These are phyloP conservation scores for Apomyelois bistriatella DNA, from an alignment of 2,888 invertebrate species.

Conservation along the genomic window DNA sequence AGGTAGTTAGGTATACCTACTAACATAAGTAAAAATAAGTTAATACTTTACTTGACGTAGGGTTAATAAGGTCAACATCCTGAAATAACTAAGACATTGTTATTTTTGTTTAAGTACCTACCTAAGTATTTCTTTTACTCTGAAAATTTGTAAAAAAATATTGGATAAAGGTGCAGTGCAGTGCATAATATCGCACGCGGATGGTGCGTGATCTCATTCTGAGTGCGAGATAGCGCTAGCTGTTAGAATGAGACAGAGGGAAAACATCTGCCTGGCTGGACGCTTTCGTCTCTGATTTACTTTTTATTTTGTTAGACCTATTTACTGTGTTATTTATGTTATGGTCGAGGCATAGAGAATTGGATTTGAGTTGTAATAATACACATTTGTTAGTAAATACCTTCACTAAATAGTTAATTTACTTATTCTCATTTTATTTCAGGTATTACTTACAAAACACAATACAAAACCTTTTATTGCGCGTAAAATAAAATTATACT, in stretches of 20 bases:
- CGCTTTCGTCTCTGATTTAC: slow-evolving; percentile 17
- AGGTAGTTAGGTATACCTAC: background rate
- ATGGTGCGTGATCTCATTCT: slow-evolving; percentile 34
- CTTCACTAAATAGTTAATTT: too few species aligned
- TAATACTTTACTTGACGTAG: background rate
- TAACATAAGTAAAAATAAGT: background rate
- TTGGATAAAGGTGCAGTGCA: slow-evolving; percentile 12
- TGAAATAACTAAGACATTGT: background rate
- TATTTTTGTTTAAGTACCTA: too few species aligned
- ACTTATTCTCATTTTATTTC: too few species aligned
- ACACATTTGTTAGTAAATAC: too few species aligned
- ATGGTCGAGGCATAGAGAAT: background rate
- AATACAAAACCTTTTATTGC: too few species aligned
- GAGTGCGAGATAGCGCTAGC: slow-evolving; percentile 28
- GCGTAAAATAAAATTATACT: too few species aligned
- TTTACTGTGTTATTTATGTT: background rate
- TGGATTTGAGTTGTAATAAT: background rate
- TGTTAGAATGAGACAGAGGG: slow-evolving; percentile 36
- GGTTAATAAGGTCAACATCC: background rate
- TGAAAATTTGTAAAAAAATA: too few species aligned
- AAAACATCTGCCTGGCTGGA: slow-evolving; percentile 46
- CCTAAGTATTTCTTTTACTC: too few species aligned
- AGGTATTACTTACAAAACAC: too few species aligned
- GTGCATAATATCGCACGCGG: slow-evolving; percentile 40
- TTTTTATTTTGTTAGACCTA: slow-evolving; percentile 1